Percentiles rank a stretch among this genome's conserved stretches.
Conservation (phyloP, 2,113 vertebrate species). For the Puffinus mauretanicus region DNA sequence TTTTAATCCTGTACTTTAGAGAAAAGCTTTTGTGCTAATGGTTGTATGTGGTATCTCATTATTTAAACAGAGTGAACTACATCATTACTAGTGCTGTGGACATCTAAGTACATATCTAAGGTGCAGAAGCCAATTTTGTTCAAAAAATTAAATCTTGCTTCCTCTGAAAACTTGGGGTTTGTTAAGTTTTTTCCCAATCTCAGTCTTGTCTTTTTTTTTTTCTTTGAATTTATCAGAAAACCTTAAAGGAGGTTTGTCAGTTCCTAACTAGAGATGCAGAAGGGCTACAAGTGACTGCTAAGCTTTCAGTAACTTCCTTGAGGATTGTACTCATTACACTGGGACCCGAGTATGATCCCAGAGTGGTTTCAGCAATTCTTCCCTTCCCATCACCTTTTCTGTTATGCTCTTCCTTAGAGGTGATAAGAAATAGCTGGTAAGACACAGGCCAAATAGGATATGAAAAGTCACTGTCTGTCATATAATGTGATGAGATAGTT, state of each 20-base stretch:
- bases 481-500: background rate
- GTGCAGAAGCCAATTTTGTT: background rate
- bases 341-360: background rate
- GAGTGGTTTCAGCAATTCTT: background rate
- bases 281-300: background rate
- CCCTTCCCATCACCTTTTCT: background rate
- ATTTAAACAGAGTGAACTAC: background rate
- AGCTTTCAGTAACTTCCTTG: background rate
- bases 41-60: background rate
- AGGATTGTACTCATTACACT: background rate
- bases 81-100: background rate
- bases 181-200: background rate
- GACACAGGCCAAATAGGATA: background rate
- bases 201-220: background rate
- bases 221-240: background rate
- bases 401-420: background rate
- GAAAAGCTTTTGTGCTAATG: background rate
- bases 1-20: background rate
- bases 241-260: background rate
- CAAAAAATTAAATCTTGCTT: background rate
- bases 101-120: background rate
- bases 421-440: background rate
- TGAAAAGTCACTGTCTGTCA: background rate
- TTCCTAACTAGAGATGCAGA: background rate
- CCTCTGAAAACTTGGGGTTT: background rate